Percentiles rank a stretch among this genome's conserved stretches.
These are phyloP conservation scores for Protophormia terraenovae DNA, from an alignment of 2,888 invertebrate genomes.

Conservation along the genomic window DNA sequence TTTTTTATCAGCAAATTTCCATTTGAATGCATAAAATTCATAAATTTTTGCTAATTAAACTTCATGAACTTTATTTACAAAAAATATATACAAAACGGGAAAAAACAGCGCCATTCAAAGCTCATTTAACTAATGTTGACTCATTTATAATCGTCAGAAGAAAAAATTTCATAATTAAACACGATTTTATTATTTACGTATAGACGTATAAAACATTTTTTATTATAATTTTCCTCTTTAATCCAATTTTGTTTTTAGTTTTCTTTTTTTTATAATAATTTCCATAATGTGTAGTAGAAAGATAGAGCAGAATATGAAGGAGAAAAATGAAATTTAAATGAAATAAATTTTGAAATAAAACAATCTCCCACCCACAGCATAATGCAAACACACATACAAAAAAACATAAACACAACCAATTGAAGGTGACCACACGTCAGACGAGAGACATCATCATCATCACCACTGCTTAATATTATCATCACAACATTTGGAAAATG, in stretches of 20 bases:
- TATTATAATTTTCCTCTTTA: slow-evolving; percentile 35
- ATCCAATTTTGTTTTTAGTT: slow-evolving; percentile 33
- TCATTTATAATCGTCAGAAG: slow-evolving; percentile 30
- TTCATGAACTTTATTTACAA: slow-evolving; percentile 57
- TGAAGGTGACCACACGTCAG: slow-evolving; percentile 64
- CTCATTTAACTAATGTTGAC: slow-evolving; percentile 43
- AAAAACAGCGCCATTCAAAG: slow-evolving; percentile 14
- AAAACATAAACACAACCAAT: slow-evolving; percentile 11
- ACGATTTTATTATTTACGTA: slow-evolving; percentile 19
- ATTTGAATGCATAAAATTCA: slow-evolving; percentile 50
- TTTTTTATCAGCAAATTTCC: slow-evolving; percentile 48
- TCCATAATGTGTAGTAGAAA: slow-evolving; percentile 18
- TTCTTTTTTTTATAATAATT: too few relatives aligned
- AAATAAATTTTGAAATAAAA: slow-evolving; percentile 9
- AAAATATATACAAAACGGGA: background rate
- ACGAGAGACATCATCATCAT: slow-evolving; percentile 44
- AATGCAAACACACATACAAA: background rate
- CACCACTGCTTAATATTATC: background rate
- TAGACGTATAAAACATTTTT: background rate
- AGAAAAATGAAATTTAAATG: background rate
- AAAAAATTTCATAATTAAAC: slow-evolving; percentile 41
- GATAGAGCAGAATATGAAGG: background rate
- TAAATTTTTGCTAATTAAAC: slow-evolving; percentile 64
- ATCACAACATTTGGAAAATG: slow-evolving; percentile 33
- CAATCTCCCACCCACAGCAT: slow-evolving; percentile 41